Evolutionary conservation across 2,113 vertebrate genomes (phyloP), one percentile per base, ranked within the genome.

Genomic region (Hippolais icterina): DNA sequence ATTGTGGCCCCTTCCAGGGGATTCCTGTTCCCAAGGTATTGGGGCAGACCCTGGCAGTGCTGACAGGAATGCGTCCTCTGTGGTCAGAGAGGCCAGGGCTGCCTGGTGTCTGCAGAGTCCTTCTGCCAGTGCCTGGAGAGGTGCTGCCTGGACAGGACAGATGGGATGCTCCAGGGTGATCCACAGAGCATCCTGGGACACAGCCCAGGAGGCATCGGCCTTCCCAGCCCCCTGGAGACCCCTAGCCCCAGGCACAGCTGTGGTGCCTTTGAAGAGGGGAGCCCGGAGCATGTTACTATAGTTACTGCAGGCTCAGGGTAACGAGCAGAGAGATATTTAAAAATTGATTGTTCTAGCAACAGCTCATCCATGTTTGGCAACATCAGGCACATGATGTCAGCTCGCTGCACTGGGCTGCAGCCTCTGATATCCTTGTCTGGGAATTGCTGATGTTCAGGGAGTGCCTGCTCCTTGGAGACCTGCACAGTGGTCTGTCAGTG

Each of bases 281-380:
- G 83, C 89, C 95, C 24, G 1, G 81, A 94, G 89, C 86, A n/a
- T 4, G 95, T 98, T 98, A 65, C 97, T 94, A 97, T 98, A 96
- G 98, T 85, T 97, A 98, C 98, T 86, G 87, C 83, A 50, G 68
- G 78, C 90, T 83, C 85, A 82, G 72, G 72, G 86, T 70, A 96
- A 94, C 71, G 88, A 91, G 53, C 85, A 81, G 79, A 82, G 89
- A 90, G 90, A 60, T 57, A 60, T 82, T 95, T 93, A 92, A 89
- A 91, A 95, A 92, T 88, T 96, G 97, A 96, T 87, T 96, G 95
- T 93, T 95, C 68, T 66, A 87, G 90, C 94, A 94, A 76, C 87
- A 91, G 82, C 82, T 86, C 76, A 65, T 66, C 90, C 35, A 5
- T 93, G 77, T 94, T 93, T 83, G 96, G 83, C 97, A 96, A 94